These are phyloP conservation scores for Eretmochelys imbricata DNA, from an alignment of 2,113 vertebrate genomes.

Conservation along the genomic window DNA sequence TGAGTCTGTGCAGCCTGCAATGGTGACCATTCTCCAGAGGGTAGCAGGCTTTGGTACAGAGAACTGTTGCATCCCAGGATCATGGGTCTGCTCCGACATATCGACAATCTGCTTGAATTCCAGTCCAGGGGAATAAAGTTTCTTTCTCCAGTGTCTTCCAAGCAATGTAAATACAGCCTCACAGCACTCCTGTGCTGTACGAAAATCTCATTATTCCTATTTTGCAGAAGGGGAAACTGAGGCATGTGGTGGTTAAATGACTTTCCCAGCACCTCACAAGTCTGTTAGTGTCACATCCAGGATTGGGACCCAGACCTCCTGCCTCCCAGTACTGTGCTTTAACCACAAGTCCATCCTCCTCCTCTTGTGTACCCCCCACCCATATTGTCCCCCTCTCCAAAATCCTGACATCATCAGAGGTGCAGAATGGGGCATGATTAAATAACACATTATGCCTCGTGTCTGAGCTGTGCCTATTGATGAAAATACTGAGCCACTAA, in stretches of 20 bases:
- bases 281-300: not conserved
- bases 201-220: not conserved
- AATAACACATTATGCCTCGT: no score
- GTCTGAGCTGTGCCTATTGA: no score
- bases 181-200: constrained; percentile 7
- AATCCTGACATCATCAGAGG: no score
- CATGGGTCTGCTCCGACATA: not conserved
- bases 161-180: not conserved
- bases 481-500: no score
- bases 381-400: no score
- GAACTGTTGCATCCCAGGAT: not conserved
- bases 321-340: not conserved
- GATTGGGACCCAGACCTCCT: not conserved
- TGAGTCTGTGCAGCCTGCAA: not conserved
- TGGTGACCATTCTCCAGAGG: not conserved
- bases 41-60: not conserved
- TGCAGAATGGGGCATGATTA: no score
- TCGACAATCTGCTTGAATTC: not conserved
- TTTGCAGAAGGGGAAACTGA: not conserved
- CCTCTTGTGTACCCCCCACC: not conserved
- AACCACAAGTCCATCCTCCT: not conserved
- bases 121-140: not conserved
- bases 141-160: constrained; percentile 23
- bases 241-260: not conserved
- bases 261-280: not conserved